Evolutionary conservation across 1,140 invertebrate species (phyloP).

Genomic region (Zaprionus ornatus): DNA sequence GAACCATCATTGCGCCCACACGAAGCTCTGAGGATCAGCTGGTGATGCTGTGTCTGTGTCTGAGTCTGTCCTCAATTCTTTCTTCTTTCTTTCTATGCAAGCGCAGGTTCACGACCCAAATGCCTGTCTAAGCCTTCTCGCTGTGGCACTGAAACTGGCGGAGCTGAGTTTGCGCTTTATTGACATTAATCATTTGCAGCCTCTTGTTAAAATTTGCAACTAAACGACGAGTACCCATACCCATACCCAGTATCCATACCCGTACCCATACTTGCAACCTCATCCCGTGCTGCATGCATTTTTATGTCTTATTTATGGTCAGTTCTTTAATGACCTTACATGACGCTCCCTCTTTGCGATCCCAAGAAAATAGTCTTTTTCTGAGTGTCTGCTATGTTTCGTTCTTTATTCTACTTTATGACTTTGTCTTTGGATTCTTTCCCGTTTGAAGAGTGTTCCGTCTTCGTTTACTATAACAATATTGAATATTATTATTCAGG

Average conservation of each 20-base stretch:
- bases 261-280: constrained; percentile 8
- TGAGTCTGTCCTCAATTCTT: constrained; percentile 62
- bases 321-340: constrained; percentile 40
- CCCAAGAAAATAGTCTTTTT: constrained; percentile 2
- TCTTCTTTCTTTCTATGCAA: constrained; percentile 35
- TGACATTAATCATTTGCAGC: constrained; percentile 78
- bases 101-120: constrained; percentile 73
- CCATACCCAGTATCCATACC: neutral
- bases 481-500: neutral
- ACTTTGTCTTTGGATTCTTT: neutral
- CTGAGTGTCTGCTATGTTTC: neutral
- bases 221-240: constrained; percentile 40
- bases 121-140: constrained; percentile 29
- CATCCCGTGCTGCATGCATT: constrained; percentile 32
- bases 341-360: constrained; percentile 19
- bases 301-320: constrained; percentile 44
- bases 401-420: constrained; percentile 18
- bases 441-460: neutral
- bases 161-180: constrained; percentile 53
- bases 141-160: constrained; percentile 24
- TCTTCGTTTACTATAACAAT: neutral
- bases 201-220: constrained; percentile 76
- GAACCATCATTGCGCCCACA: constrained; percentile 69
- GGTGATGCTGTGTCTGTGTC: neutral
- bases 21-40: constrained; percentile 61